Evolutionary conservation across 2,888 invertebrate species (phyloP).

Genomic region (Gari tellinella): DNA sequence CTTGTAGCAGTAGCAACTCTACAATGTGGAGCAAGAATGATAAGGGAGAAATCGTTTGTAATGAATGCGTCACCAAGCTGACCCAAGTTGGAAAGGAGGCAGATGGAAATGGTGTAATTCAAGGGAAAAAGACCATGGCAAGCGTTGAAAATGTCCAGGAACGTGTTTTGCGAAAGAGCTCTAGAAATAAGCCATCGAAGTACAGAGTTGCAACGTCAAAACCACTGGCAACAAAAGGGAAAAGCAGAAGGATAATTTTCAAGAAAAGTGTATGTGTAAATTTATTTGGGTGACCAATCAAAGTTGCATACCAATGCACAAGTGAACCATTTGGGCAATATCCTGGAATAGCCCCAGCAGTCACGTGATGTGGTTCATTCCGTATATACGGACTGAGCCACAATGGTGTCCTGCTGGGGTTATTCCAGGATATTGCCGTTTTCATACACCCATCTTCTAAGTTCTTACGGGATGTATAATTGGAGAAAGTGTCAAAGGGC

Average conservation of each 20-base stretch:
- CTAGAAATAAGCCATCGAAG: conserved; percentile 79
- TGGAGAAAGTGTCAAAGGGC: too few relatives aligned
- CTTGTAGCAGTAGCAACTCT: conserved; percentile 74
- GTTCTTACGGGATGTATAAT: too few relatives aligned
- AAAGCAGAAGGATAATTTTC: conserved; percentile 91
- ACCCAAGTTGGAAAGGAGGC: conserved; percentile 59
- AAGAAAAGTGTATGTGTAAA: conserved; percentile 85
- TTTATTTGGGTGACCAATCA: too few relatives aligned
- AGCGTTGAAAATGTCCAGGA: conserved; percentile 53
- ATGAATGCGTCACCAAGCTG: conserved; percentile 88
- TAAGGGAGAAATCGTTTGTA: conserved; percentile 90
- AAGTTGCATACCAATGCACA: too few relatives aligned
- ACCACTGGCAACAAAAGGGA: conserved; percentile 87
- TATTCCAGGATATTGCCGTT: too few relatives aligned
- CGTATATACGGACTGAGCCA: too few relatives aligned
- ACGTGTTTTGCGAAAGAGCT: conserved; percentile 79
- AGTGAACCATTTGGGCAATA: too few relatives aligned
- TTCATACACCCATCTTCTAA: too few relatives aligned
- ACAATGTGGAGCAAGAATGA: conserved; percentile 91
- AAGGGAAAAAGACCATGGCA: conserved; percentile 21
- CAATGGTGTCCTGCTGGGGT: too few relatives aligned
- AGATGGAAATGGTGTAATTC: conserved; percentile 55
- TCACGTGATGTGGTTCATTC: too few relatives aligned
- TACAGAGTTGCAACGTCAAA: conserved; percentile 73
- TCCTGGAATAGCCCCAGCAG: too few relatives aligned